These are phyloP conservation scores for Ginglymostoma cirratum DNA, from an alignment of 2,113 vertebrate genomes.

Conservation along the genomic window DNA sequence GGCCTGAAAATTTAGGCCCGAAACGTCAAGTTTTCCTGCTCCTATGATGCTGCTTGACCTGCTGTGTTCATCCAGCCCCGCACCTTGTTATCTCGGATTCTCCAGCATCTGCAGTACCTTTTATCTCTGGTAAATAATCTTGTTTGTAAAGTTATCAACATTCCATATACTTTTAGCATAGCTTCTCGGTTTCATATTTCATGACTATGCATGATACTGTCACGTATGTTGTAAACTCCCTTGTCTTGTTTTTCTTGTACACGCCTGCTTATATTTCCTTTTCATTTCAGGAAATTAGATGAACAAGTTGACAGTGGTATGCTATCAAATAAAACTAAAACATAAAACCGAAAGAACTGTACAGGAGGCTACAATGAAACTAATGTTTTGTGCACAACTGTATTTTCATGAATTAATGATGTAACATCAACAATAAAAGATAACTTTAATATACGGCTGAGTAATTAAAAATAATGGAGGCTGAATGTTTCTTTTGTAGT, in stretches of 20 bases:
- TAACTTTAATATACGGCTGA: not conserved
- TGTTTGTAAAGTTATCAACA: not conserved
- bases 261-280: not conserved
- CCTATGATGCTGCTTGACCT: no score
- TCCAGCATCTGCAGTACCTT: no score
- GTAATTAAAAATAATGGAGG: not conserved
- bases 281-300: not conserved
- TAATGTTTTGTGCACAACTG: not conserved
- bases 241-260: not conserved
- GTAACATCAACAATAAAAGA: not conserved
- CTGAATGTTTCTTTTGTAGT: not conserved
- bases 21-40: no score
- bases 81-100: no score
- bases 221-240: not conserved
- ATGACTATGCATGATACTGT: not conserved
- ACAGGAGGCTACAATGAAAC: not conserved
- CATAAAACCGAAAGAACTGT: not conserved
- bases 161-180: not conserved
- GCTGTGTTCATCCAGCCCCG: no score
- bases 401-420: not conserved
- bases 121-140: not conserved
- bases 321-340: not conserved
- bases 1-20: no score
- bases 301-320: not conserved
- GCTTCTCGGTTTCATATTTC: not conserved